Percentiles rank a stretch among this genome's conserved stretches.
These are phyloP conservation scores for Entomobrya multifasciata DNA, from an alignment of 2,888 invertebrate species.

Conservation along the genomic window DNA sequence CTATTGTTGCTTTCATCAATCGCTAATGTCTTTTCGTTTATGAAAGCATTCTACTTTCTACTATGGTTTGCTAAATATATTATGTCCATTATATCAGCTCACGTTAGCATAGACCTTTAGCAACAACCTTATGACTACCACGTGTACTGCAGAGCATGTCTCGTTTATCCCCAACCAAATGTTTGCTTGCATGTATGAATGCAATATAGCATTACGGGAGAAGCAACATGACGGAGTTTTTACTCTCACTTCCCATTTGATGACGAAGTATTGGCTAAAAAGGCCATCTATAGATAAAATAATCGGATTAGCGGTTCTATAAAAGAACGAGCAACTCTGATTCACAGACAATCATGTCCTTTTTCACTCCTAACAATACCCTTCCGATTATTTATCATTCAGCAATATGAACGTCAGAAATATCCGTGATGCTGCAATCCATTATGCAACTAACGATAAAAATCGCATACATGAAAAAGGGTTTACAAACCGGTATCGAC, in stretches of 20 bases:
- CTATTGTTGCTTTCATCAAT: conserved; percentile 30
- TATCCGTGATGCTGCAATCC: conserved; percentile 26
- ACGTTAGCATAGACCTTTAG: too few relatives aligned
- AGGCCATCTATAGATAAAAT: conserved; percentile 70
- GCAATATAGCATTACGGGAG: too few relatives aligned
- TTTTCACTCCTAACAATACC: conserved; percentile 44
- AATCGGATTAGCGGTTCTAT: conserved; percentile 78
- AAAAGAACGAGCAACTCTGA: conserved; percentile 71
- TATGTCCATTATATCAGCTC: too few relatives aligned
- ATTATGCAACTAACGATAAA: too few relatives aligned
- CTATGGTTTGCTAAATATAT: too few relatives aligned
- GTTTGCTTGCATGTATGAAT: too few relatives aligned
- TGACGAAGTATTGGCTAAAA: conserved; percentile 16
- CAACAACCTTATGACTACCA: too few relatives aligned
- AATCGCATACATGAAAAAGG: too few relatives aligned
- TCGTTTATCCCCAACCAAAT: too few relatives aligned
- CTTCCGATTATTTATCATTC: conserved; percentile 74
- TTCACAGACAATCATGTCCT: conserved; percentile 70
- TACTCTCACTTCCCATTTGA: not conserved
- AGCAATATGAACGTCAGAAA: conserved; percentile 39
- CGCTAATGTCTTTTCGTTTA: conserved; percentile 44
- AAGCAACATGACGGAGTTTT: conserved; percentile 26
- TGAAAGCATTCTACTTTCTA: too few relatives aligned
- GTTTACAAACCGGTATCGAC: too few relatives aligned
- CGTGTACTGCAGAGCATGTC: too few relatives aligned